Percentiles rank a stretch among this genome's conserved stretches.
Conservation (phyloP, 2,113 vertebrate genomes). For the Sprattus sprattus region DNA sequence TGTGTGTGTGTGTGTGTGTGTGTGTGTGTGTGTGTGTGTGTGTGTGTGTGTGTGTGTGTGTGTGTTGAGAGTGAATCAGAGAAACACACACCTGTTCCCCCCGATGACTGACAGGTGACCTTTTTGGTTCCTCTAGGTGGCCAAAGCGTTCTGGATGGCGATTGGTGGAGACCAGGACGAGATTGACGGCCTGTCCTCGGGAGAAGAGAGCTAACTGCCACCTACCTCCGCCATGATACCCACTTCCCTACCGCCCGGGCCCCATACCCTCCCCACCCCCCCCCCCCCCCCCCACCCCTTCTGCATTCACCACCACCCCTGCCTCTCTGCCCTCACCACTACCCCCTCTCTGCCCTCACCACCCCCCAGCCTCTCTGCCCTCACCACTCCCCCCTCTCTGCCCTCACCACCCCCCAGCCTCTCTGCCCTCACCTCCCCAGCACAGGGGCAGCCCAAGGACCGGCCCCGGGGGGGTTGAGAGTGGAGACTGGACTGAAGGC, state of each 20-base stretch:
- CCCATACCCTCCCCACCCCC: not conserved
- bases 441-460: not conserved
- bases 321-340: too few relatives aligned
- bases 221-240: not conserved
- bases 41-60: too few relatives aligned
- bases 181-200: conserved; percentile 91
- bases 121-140: conserved; percentile 74
- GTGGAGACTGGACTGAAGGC: not conserved
- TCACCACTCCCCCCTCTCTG: too few relatives aligned
- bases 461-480: not conserved
- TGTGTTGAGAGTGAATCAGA: not conserved
- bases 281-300: too few relatives aligned
- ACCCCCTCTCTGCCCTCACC: too few relatives aligned
- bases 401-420: not conserved
- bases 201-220: conserved; percentile 83
- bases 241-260: not conserved
- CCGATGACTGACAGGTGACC: conserved; percentile 11
- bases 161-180: conserved; percentile 96
- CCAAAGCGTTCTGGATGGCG: conserved; percentile 98
- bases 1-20: not conserved
- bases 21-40: too few relatives aligned
- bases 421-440: conserved; percentile 14
- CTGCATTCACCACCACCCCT: too few relatives aligned
- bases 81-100: not conserved
- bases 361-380: conserved; percentile 12